Conservation (phyloP, 1,140 invertebrate species). For the Augochlora pura region DNA sequence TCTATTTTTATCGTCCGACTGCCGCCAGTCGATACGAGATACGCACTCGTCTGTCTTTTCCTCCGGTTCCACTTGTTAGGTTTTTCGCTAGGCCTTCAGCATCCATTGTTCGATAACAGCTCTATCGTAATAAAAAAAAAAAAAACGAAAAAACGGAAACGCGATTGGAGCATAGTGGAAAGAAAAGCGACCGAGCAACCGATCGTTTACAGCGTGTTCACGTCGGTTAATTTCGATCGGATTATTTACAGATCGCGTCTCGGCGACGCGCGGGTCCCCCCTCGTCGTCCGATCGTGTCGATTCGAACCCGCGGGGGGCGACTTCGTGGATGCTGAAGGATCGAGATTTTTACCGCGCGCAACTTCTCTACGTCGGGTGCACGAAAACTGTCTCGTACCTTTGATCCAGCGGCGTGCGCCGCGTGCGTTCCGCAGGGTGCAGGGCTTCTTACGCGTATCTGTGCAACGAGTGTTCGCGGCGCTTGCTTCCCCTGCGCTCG, state of each 20-base stretch:
- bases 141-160: background rate
- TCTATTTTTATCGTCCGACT: constrained; percentile 1
- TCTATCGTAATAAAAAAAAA: too few species aligned
- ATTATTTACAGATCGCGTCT: constrained; percentile 6
- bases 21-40: constrained; percentile 36
- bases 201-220: background rate
- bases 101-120: constrained; percentile 8
- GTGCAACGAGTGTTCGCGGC: constrained; percentile 77
- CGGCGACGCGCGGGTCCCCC: background rate
- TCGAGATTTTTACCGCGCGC: constrained; percentile 17
- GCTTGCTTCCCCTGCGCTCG: constrained; percentile 76
- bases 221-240: too few species aligned
- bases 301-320: background rate
- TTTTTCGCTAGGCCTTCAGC: constrained; percentile 22
- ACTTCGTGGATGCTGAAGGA: constrained; percentile 35
- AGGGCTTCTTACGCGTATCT: constrained; percentile 76
- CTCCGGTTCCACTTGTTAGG: background rate
- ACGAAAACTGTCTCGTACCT: constrained; percentile 55
- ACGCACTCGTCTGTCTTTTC: background rate
- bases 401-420: constrained; percentile 34
- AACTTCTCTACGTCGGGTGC: constrained; percentile 18
- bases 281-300: background rate
- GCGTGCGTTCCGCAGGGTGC: constrained; percentile 5
- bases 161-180: background rate
- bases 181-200: background rate